A percentile compares a stretch with the other conserved stretches of the same genome.
Evolutionary conservation across 2,113 vertebrate genomes (phyloP).

Genomic region (Xenus cinereus): DNA sequence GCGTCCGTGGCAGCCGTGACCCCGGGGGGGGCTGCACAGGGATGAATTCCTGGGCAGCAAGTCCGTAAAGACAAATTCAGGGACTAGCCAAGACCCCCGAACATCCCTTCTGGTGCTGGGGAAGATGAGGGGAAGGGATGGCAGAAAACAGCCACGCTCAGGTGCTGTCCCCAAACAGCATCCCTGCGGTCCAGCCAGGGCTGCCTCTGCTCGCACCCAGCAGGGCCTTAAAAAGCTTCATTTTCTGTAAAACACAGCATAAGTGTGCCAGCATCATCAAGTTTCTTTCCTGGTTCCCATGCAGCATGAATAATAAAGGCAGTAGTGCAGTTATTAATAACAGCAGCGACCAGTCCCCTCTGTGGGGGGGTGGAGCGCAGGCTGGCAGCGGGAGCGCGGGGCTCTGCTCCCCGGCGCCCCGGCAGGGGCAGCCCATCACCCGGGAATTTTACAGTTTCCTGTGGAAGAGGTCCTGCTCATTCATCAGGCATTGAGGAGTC

Average conservation of each 20-base stretch:
- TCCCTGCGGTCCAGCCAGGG: rapidly evolving
- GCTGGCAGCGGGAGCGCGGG: neutral
- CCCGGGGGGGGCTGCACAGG: neutral
- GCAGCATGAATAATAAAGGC: neutral
- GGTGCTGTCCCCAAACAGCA: neutral
- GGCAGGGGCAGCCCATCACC: neutral
- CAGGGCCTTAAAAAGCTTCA: neutral
- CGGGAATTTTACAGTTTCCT: neutral
- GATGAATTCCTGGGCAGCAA: neutral
- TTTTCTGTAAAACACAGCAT: neutral
- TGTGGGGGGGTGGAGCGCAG: rapidly evolving
- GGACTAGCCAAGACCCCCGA: rapidly evolving
- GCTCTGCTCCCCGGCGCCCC: neutral
- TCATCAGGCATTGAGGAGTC: neutral
- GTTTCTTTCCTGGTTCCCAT: neutral
- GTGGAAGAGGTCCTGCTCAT: slow-evolving; percentile 17
- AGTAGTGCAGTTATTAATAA: neutral
- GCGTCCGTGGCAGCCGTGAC: neutral
- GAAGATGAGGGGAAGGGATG: rapidly evolving
- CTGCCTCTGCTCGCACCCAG: neutral
- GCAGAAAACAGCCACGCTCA: rapidly evolving
- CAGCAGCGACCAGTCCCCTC: rapidly evolving
- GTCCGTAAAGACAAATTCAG: neutral
- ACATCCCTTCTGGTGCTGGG: neutral
- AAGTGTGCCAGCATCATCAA: rapidly evolving